These are phyloP conservation scores for Cranoglanis bouderius DNA, from an alignment of 2,113 vertebrate species.

Conservation along the genomic window DNA sequence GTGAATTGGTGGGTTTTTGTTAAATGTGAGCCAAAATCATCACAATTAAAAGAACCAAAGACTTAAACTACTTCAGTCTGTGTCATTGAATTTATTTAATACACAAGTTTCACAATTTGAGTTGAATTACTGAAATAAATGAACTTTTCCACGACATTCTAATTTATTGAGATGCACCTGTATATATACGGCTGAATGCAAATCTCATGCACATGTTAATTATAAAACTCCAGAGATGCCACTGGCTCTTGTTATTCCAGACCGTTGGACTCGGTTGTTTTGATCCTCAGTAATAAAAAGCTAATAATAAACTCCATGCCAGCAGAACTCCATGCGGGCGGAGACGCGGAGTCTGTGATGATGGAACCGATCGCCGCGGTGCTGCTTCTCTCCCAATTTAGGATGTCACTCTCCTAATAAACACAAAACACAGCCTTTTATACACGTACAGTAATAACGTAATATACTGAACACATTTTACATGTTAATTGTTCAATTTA, in stretches of 20 bases:
- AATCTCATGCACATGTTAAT: conserved; percentile 3
- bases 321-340: neutral
- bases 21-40: too few relatives aligned
- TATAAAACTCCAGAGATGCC: conserved; percentile 14
- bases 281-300: neutral
- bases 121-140: too few relatives aligned
- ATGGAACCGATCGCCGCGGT: neutral
- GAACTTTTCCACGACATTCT: too few relatives aligned
- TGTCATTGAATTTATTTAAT: too few relatives aligned
- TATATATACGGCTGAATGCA: neutral
- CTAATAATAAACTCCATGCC: conserved; percentile 18
- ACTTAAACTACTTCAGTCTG: too few relatives aligned
- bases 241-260: conserved; percentile 9
- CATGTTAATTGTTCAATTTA: too few relatives aligned
- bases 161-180: too few relatives aligned
- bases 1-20: too few relatives aligned
- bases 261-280: conserved; percentile 3
- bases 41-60: too few relatives aligned
- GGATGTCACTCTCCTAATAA: neutral
- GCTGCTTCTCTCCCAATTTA: neutral
- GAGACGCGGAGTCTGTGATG: neutral
- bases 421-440: neutral
- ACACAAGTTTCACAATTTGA: too few relatives aligned
- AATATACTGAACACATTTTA: too few relatives aligned
- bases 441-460: neutral